A percentile compares a stretch with the other conserved stretches of the same genome.
Conservation (phyloP, 2,113 vertebrate genomes). For the Ictalurus furcatus region DNA sequence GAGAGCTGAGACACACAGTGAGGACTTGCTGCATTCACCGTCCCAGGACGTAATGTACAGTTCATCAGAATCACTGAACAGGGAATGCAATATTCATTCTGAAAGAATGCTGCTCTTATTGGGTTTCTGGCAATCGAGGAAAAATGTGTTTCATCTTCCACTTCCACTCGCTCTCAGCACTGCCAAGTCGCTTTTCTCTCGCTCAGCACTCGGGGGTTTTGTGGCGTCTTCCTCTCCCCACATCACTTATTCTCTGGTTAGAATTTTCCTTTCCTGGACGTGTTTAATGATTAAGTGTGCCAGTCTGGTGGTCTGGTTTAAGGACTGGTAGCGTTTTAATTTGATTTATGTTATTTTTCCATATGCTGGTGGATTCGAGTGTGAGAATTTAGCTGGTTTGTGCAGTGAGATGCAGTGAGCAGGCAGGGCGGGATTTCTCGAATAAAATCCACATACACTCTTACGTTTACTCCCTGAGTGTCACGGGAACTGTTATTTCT, state of each 20-base stretch:
- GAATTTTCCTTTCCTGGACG: constrained; percentile 32
- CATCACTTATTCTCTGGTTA: constrained; percentile 4
- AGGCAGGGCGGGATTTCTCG: background rate
- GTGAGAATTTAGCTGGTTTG: constrained; percentile 6
- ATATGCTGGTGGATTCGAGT: background rate
- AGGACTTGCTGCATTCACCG: background rate
- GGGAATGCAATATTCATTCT: constrained; percentile 18
- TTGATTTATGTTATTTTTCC: constrained; percentile 12
- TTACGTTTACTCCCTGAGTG: background rate
- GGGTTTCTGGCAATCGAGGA: constrained; percentile 8
- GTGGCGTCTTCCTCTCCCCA: constrained; percentile 21
- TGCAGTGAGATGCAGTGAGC: background rate
- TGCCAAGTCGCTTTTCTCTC: constrained; percentile 20
- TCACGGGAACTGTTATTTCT: background rate
- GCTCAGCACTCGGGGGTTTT: background rate
- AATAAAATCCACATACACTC: background rate
- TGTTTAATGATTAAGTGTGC: constrained; percentile 23
- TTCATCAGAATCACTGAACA: background rate
- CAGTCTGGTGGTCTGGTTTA: constrained; percentile 12
- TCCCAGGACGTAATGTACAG: background rate
- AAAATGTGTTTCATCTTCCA: constrained; percentile 29
- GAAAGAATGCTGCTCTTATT: constrained; percentile 12
- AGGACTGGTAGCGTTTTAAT: background rate
- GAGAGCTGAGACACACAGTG: background rate
- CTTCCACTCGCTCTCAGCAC: background rate